A percentile compares a stretch with the other conserved stretches of the same genome.
phyloP scores from a whole-genome alignment of 1,140 invertebrate species.

The Papilio glaucus region DNA sequence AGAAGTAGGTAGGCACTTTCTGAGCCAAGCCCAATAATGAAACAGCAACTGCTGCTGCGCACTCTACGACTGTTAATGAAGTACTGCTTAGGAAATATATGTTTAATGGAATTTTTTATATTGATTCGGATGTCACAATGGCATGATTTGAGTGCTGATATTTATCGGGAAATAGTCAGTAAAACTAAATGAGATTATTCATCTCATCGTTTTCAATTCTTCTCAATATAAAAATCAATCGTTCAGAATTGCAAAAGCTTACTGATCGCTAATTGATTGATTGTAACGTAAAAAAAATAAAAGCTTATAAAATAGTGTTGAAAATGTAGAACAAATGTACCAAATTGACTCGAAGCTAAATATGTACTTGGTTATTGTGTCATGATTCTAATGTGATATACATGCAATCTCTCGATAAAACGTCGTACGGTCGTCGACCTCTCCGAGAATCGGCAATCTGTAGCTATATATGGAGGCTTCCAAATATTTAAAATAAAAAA shows the following conservation, averaged over 20 bases:
- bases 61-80: too few relatives aligned
- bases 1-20: too few relatives aligned
- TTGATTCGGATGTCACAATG: too few relatives aligned
- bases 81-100: too few relatives aligned
- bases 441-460: not conserved
- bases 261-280: not conserved
- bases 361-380: conserved; percentile 50
- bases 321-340: conserved; percentile 20
- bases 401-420: conserved; percentile 57
- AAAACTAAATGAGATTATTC: not conserved
- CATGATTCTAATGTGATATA: conserved; percentile 66
- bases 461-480: not conserved
- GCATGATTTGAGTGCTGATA: not conserved
- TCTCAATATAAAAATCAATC: not conserved
- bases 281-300: too few relatives aligned
- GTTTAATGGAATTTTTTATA: too few relatives aligned
- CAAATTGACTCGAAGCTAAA: conserved; percentile 51
- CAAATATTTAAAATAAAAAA: not conserved
- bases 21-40: too few relatives aligned
- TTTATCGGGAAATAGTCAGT: not conserved
- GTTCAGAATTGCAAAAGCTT: not conserved
- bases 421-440: conserved; percentile 61
- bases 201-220: not conserved
- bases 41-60: too few relatives aligned
- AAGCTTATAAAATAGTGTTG: not conserved